Conservation (phyloP, 1,140 invertebrate genomes). For the Drosophila pseudoananassae region DNA sequence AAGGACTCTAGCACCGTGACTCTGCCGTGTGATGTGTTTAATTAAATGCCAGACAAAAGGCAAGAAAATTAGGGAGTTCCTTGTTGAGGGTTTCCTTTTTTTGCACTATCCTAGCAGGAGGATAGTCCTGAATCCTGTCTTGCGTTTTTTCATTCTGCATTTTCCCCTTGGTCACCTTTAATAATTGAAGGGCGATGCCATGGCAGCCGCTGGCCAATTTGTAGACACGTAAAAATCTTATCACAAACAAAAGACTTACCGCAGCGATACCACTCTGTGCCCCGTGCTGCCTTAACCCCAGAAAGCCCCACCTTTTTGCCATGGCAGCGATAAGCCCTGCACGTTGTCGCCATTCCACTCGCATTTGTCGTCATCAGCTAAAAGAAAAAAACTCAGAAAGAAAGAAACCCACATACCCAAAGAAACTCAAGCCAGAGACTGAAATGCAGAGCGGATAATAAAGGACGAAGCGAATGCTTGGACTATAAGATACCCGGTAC, state of each 20-base stretch:
- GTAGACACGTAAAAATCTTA: slow-evolving; percentile 76
- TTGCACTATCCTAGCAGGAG: no score
- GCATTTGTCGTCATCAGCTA: slow-evolving; percentile 76
- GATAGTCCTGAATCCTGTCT: no score
- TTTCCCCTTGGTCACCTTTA: slow-evolving; percentile 4
- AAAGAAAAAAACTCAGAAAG: neutral
- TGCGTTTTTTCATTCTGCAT: neutral
- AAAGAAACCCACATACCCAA: neutral
- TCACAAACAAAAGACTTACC: slow-evolving; percentile 61
- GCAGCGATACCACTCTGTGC: neutral
- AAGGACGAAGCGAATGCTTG: no score
- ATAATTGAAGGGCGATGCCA: slow-evolving; percentile 25
- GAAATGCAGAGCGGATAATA: slow-evolving; percentile 6
- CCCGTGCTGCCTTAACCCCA: neutral
- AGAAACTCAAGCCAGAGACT: neutral
- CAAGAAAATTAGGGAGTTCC: neutral
- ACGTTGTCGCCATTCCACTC: slow-evolving; percentile 73
- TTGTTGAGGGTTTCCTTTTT: neutral
- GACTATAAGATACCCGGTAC: neutral
- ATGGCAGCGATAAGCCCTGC: slow-evolving; percentile 71
- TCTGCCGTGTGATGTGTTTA: slow-evolving; percentile 36
- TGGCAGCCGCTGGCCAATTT: slow-evolving; percentile 65
- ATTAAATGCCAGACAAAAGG: slow-evolving; percentile 31
- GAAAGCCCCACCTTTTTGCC: slow-evolving; percentile 1
- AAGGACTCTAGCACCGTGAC: neutral